Base-by-base conservation (phyloP, 1,140 invertebrate species). In the Calliphora vicina region DNA sequence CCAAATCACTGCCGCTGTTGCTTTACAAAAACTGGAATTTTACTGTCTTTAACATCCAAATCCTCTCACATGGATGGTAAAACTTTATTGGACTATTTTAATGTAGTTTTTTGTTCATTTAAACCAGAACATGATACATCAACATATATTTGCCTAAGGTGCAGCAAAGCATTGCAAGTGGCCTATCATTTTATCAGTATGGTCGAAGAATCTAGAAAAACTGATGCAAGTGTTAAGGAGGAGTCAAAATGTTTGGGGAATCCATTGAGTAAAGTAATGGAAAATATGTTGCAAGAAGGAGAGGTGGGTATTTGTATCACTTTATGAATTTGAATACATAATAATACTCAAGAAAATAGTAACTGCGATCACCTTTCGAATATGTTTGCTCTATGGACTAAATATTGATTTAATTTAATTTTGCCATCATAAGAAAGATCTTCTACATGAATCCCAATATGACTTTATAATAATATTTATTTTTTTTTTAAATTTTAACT, bases 101-200 rank as follows among this genome's bases (percentile, higher is more conserved):
- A 78, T 78, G 25, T 13, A 25, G 8, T 78, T 20, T 78, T 78
- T 4, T 2, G 17, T 3, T 81, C 45, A 2, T 9, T 5, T 67
- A 12, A 5, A 1, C 15, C 1, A 10, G 25, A 23, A 86, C 86
- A 86, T n/a, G 86, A 85, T 87, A 25, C 87, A 88, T 20, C 72
- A 43, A 45, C 9, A 10, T 45, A 8, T 27, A 88, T 88, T 25
- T 88, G 87, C 61, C 35, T 87, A 6, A 87, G 87, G 0, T 88
- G 87, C 23, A 88, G 87, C 45, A 87, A 87, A 27, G 87, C 87
- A 4, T 57, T 88, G 0, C 86, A 88, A 74, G 88, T 88, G 42
- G 81, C 88, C 5, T 88, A 87, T 87, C 87, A 88, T 35, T 88
- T 88, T 72, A 85, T 88, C 4, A 57, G 3, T 25, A 81, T 81